Percentiles rank a stretch among this genome's conserved stretches.
These are phyloP conservation scores for Chloropsis hardwickii DNA, from an alignment of 2,113 vertebrate species.

Conservation along the genomic window DNA sequence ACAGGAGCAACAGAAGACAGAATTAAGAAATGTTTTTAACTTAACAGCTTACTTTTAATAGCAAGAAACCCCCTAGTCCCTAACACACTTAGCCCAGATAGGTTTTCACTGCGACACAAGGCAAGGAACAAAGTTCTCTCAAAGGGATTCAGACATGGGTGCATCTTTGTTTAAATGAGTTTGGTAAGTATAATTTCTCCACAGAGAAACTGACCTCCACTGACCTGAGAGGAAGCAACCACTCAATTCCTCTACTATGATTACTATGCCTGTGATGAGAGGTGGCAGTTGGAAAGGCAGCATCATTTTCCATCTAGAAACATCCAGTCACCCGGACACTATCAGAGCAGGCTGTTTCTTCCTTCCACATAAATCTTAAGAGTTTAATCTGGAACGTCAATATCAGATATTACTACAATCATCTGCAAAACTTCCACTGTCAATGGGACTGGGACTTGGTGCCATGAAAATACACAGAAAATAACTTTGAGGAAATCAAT, in stretches of 20 bases:
- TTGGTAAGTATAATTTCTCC: neutral
- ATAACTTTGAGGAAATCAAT: neutral
- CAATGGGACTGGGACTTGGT: neutral
- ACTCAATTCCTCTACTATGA: neutral
- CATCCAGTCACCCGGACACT: neutral
- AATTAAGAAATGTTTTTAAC: neutral
- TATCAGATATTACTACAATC: neutral
- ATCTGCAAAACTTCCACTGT: neutral
- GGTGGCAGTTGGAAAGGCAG: accelerated
- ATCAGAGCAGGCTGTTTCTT: neutral
- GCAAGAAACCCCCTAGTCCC: neutral
- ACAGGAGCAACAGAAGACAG: neutral
- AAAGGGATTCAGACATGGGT: neutral
- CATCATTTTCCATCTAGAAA: neutral
- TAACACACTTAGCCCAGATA: neutral
- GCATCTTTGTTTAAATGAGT: neutral
- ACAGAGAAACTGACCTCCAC: neutral
- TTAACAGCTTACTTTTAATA: neutral
- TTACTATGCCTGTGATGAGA: neutral
- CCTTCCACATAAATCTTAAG: neutral
- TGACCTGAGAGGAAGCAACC: neutral
- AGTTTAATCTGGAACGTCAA: neutral
- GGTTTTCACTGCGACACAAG: neutral
- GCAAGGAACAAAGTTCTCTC: neutral
- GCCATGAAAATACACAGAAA: neutral